Evolutionary conservation across 2,888 invertebrate genomes (phyloP).

Genomic region (Ctenicera cuprea): DNA sequence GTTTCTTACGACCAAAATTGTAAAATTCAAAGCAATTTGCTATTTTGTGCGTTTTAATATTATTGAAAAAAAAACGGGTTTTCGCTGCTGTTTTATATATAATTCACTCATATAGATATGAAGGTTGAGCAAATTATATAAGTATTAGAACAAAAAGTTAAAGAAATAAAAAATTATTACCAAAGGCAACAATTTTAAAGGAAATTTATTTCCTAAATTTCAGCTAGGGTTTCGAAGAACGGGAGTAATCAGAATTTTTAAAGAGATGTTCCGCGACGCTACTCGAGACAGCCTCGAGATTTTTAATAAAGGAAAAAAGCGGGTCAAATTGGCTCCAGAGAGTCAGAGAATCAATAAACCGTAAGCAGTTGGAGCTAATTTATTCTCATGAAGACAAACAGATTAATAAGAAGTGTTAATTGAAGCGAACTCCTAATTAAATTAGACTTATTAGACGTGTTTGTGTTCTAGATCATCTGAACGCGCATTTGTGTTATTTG

Average conservation of each 20-base stretch:
- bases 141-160: no score
- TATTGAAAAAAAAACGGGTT: no score
- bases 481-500: conserved; percentile 64
- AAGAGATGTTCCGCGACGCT: conserved; percentile 15
- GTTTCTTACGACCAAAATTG: no score
- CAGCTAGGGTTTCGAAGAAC: no score
- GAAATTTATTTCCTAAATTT: no score
- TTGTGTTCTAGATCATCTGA: conserved; percentile 58
- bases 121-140: no score
- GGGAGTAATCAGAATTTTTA: conserved; percentile 21
- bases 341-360: conserved; percentile 46
- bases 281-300: conserved; percentile 19
- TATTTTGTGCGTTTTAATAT: no score
- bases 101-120: no score
- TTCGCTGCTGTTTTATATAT: no score
- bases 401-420: conserved; percentile 56
- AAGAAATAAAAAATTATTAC: no score
- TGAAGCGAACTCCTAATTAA: conserved; percentile 65
- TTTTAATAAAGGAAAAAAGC: conserved; percentile 42
- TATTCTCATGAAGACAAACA: conserved; percentile 55
- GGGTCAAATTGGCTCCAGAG: conserved; percentile 42
- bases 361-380: conserved; percentile 48
- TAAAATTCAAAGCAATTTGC: no score
- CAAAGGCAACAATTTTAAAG: no score
- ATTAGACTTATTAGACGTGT: conserved; percentile 63